Percentiles rank a stretch among this genome's conserved stretches.
Conservation (phyloP, 2,113 vertebrate species). For the Laticauda laticaudata region DNA sequence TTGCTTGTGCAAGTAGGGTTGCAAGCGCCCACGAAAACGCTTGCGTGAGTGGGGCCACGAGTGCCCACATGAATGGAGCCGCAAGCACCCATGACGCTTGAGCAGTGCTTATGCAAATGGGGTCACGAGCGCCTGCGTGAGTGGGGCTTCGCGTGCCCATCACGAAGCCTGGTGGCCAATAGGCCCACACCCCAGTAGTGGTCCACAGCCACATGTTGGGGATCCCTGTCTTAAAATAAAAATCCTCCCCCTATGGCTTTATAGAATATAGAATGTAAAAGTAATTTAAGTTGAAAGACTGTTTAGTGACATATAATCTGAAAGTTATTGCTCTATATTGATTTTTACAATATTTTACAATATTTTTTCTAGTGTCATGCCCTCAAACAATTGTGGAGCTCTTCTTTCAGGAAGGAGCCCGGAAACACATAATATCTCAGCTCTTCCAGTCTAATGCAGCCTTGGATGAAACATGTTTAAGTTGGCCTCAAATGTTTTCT, state of each 20-base stretch:
- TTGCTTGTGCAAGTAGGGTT: too few relatives aligned
- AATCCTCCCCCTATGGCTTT: not conserved
- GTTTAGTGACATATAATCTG: not conserved
- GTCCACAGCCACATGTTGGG: too few relatives aligned
- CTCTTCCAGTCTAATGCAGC: slow-evolving; percentile 74
- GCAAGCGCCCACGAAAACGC: too few relatives aligned
- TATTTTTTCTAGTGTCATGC: slow-evolving; percentile 66
- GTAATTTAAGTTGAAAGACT: not conserved
- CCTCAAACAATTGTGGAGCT: slow-evolving; percentile 91
- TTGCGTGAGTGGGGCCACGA: too few relatives aligned
- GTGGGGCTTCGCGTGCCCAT: too few relatives aligned
- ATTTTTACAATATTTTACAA: slow-evolving; percentile 21
- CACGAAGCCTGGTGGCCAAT: too few relatives aligned
- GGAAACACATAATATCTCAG: slow-evolving; percentile 81
- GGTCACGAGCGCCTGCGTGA: too few relatives aligned
- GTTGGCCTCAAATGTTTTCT: slow-evolving; percentile 84
- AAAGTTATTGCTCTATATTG: not conserved
- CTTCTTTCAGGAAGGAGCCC: slow-evolving; percentile 88
- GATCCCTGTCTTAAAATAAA: not conserved
- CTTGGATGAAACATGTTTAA: slow-evolving; percentile 69
- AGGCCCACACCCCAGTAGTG: too few relatives aligned
- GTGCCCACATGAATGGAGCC: too few relatives aligned
- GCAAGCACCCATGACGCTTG: too few relatives aligned
- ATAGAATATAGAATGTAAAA: not conserved
- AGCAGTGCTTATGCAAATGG: too few relatives aligned